Conservation (phyloP, 2,888 invertebrate species). For the Drosophila mimica region DNA sequence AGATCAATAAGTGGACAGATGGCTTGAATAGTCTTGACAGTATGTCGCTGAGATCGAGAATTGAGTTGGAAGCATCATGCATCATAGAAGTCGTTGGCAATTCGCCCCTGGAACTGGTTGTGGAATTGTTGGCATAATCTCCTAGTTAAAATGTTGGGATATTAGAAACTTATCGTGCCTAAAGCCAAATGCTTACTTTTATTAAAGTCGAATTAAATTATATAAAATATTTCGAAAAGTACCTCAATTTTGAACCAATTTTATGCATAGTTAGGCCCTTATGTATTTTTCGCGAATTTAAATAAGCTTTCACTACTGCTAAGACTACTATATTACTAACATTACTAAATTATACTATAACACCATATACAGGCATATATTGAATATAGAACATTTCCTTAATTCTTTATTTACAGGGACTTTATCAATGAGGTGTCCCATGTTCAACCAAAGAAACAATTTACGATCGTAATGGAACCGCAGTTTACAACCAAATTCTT, state of each 20-base stretch:
- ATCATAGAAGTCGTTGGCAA: neutral
- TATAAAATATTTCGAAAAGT: neutral
- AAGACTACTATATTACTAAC: neutral
- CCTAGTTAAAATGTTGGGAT: neutral
- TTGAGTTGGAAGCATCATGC: neutral
- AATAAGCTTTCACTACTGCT: neutral
- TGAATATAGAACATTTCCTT: neutral
- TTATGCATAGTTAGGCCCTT: neutral
- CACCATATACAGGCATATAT: neutral
- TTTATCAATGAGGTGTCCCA: constrained; percentile 51
- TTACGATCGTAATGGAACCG: constrained; percentile 71
- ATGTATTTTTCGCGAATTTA: neutral
- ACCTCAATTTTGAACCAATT: neutral
- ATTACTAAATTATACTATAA: neutral
- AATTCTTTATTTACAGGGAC: constrained; percentile 61
- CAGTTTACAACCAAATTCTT: constrained; percentile 79
- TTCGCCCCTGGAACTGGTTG: too few species aligned
- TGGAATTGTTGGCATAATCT: too few species aligned
- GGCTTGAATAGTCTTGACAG: neutral
- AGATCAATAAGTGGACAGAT: constrained; percentile 12
- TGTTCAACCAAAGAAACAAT: constrained; percentile 35
- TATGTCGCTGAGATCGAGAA: neutral
- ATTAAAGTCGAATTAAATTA: too few species aligned
- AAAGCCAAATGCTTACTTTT: too few species aligned
- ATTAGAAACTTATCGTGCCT: too few species aligned